Evolutionary conservation across 2,797 vertebrate genomes (phyloP), one percentile per base, ranked within the genome.

Genomic region (Hafferia zeledoni): DNA sequence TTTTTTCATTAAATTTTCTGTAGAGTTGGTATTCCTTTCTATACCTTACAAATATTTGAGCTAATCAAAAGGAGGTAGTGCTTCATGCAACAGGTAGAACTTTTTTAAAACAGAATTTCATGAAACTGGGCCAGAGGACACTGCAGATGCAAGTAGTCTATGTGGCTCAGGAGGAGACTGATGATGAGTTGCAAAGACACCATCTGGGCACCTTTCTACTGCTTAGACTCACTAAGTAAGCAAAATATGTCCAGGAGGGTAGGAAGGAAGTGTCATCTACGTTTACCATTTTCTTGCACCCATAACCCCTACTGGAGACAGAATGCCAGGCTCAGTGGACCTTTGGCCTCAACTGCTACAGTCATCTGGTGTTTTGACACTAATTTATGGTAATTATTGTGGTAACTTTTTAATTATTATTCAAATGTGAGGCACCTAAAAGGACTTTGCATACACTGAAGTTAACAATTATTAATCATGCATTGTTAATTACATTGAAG

Each of bases 371-470:
- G 17, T 65, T 80, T 47, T 95, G 94, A 93, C 85, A 78, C 17
- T 86, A 92, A 93, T 92, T 93, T 95, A 89, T 96, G 39, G 25
- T 53, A 87, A 93, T 80, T 78, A n/a, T 25, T 69, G 28, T 56
- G 33, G 24, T 39, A 81, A 55, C 6, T 64, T 77, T n/a, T 23
- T 5, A 76, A 84, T 89, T 85, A 57, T 41, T 71, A 91, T 91
- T 95, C 74, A 90, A 78, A 72, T 41, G 5, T 37, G 65, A 78
- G 37, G 35, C 55, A 81, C 71, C 23, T 81, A 31, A 83, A 93
- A 63, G 44, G 17, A 67, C 17, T 83, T 75, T 65, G 65, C 44
- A 74, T 87, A 60, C 17, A 7, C 31, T 78, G 18, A 65, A 67
- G 50, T 46, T 67, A 72, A 61, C 74, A 77, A 65, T 87, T 72